Evolutionary conservation across 2,888 invertebrate genomes (phyloP), one percentile per base, ranked within the genome.

Genomic region (Elmis aenea): DNA sequence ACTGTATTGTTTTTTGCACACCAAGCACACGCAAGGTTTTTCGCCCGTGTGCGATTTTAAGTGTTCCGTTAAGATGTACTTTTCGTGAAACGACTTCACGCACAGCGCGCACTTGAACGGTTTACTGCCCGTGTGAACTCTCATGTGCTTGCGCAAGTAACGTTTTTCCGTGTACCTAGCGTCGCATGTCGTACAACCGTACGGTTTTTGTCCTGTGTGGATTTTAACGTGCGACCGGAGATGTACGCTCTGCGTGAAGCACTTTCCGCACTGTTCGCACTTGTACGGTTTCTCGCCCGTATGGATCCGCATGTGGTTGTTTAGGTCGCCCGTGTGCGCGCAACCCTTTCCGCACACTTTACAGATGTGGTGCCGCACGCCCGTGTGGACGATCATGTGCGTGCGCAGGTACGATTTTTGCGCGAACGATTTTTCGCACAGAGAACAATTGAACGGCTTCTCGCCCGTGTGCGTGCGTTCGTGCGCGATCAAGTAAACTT

Each of bases 391-490:
- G 13, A 32, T 32, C 25, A 24, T 25, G 9, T 32, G 32, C n/a
- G 23, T 25, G 2, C 24, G 24, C n/a, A 24, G 13, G 10, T 32
- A 24, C 6, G 23, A 32, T 15, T 24, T 15, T n/a, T 23, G 23
- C 5, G 32, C 25, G 24, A 32, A 32, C 2, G 32, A 24, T 11
- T 32, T 32, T 12, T 24, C 14, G 11, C 32, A 32, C 3, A 32
- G 14, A n/a, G 32, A 24, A 10, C 32, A 32, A 3, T 32, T 32
- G 12, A 32, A 24, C 18, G 32, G 32, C 14, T 32, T 32, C 11
- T 32, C 24, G n/a, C 33, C 33, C 10, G 33, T 33, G 26, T 33
- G 33, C 5, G 26, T 26, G n/a, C 26, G 9, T 13, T 21, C 26
- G 23, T 33, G 33, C 9, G 26, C 16, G 5, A 12, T 20, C 12